Percentiles rank a stretch among this genome's conserved stretches.
Evolutionary conservation across 2,888 invertebrate genomes (phyloP).

Genomic region (Lymantria monacha): DNA sequence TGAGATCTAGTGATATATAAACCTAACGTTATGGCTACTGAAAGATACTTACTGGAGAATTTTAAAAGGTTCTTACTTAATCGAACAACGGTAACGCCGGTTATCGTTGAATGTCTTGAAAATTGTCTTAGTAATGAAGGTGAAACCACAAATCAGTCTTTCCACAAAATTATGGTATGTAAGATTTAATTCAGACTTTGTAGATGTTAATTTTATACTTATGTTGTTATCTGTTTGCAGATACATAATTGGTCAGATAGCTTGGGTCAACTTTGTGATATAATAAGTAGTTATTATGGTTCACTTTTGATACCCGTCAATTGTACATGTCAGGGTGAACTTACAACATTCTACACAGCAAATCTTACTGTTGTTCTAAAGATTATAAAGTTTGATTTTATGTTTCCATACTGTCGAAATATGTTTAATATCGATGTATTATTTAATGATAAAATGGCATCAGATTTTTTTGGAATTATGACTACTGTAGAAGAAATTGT

Average conservation of each 20-base stretch:
- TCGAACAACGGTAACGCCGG: conserved; percentile 61
- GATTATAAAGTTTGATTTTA: conserved; percentile 61
- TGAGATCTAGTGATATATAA: no score
- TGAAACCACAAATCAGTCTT: conserved; percentile 51
- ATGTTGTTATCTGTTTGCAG: conserved; percentile 35
- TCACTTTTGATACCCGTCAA: conserved; percentile 54
- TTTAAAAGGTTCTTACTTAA: conserved; percentile 91
- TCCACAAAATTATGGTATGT: conserved; percentile 69
- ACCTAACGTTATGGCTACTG: conserved; percentile 12
- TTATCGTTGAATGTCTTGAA: conserved; percentile 53
- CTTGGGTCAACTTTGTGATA: conserved; percentile 50
- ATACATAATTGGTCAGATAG: conserved; percentile 60
- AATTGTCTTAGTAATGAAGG: conserved; percentile 54
- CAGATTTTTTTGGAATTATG: conserved; percentile 52
- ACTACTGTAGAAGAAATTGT: conserved; percentile 60
- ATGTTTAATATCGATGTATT: conserved; percentile 65
- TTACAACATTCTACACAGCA: conserved; percentile 62
- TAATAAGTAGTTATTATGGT: conserved; percentile 49
- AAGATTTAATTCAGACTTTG: neutral
- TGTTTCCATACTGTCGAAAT: conserved; percentile 58
- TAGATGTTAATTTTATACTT: neutral
- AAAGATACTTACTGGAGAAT: conserved; percentile 65
- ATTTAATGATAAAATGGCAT: conserved; percentile 61
- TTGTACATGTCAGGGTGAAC: conserved; percentile 40
- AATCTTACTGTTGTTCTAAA: conserved; percentile 55